Conservation (phyloP, 1,140 invertebrate genomes). For the Drosophila sp. region DNA sequence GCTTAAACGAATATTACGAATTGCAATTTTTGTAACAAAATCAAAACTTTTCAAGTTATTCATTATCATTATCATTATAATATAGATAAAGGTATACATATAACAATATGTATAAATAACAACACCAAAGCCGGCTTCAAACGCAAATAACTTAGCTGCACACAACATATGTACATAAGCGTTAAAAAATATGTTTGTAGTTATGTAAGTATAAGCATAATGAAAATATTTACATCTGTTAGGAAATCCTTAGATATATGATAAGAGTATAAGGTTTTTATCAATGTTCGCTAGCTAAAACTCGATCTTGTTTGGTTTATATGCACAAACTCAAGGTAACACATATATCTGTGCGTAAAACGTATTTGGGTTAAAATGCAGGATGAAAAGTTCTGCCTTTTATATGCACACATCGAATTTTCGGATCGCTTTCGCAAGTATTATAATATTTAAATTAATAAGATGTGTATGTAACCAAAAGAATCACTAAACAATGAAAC, state of each 20-base stretch:
- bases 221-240: constrained; percentile 51
- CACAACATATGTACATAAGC: constrained; percentile 19
- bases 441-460: constrained; percentile 34
- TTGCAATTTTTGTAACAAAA: constrained; percentile 56
- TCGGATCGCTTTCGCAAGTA: constrained; percentile 31
- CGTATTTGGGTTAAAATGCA: constrained; percentile 1
- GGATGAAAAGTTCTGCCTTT: constrained; percentile 20
- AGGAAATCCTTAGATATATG: constrained; percentile 29
- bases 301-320: constrained; percentile 43
- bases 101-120: constrained; percentile 59
- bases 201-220: constrained; percentile 19
- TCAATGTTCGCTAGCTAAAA: constrained; percentile 34
- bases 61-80: constrained; percentile 40
- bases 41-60: constrained; percentile 58
- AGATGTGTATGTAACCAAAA: constrained; percentile 38
- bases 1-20: constrained; percentile 38
- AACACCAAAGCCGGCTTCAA: constrained; percentile 68
- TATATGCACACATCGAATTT: constrained; percentile 45
- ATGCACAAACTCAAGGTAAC: constrained; percentile 12
- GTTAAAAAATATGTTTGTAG: not conserved
- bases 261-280: constrained; percentile 16
- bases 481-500: constrained; percentile 42
- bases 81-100: constrained; percentile 25
- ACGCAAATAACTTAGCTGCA: constrained; percentile 37
- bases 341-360: not conserved